Base-by-base conservation (phyloP, 2,113 vertebrate genomes). In the Trichomycterus rosablanca region DNA sequence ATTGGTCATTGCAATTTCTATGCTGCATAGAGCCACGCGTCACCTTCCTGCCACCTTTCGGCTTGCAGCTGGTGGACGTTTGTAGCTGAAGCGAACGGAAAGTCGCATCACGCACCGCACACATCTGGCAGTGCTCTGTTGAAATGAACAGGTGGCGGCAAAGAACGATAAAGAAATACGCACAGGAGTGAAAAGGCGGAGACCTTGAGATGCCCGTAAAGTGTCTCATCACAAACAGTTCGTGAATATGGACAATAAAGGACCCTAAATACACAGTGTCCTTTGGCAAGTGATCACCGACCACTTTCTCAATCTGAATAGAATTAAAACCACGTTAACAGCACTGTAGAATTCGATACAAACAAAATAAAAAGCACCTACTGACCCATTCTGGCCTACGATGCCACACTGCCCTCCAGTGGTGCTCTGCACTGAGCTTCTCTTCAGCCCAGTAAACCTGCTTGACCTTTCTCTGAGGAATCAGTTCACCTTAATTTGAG, bases 341-440 rank as follows among this genome's bases (percentile, higher is more conserved):
- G 14, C 14, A 11, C 9, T 3, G 9, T 11, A 35, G 30, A 5
- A 32, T 5, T 32, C 9, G 4, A 32, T 5, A 32, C 9, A 11
- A 12, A 11, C 2, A 35, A 1, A 11, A 35, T 12, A 3, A 35
- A 35, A 1, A 35, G 34, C 5, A 35, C 34, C 34, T 11, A 35
- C 34, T 35, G 34, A 15, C 37, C 4, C 7, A 7, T 10, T 7
- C 24, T n/a, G 16, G 40, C 24, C 16, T 51, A 16, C 28, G 18
- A 44, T 7, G 12, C 53, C 24, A 28, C 30, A 51, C 30, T 39
- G 63, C 10, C 44, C 44, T 49, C 44, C 16, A 18, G 43, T 60
- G 50, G 62, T 32, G 44, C 3, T 3, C 26, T 3, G 26, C 18
- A 66, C 20, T 37, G 4, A 16, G 14, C n/a, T 3, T n/a, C 14